Base-by-base conservation (phyloP, 1,140 invertebrate species). In the Lutraria rhynchaena region DNA sequence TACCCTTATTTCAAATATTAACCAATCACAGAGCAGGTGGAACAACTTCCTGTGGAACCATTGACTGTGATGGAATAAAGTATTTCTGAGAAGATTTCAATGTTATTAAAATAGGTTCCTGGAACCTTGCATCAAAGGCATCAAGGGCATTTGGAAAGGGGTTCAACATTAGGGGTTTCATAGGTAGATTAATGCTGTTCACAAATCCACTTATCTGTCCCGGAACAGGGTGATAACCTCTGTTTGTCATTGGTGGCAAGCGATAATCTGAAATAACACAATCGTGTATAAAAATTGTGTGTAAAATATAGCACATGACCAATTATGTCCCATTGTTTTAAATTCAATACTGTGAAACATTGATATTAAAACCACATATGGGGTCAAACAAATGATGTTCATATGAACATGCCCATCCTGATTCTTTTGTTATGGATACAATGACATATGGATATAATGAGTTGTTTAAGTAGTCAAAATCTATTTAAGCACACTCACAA, bases 11-110 rank as follows among this genome's bases (percentile, higher is more conserved):
- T 41, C 15, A 7, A 41, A 41, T 41, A 15, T n/a, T n/a, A 41
- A 70, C 37, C 69, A 74, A 60, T 67, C 49, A 78, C 29, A 78
- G 24, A 19, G 81, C 60, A 29, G 82, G 61, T 27, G 58, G 71
- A 55, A 82, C 24, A 31, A 65, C 65, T n/a, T 86, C 83, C 13
- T 49, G 61, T 3, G 86, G 81, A 22, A 90, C 84, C 19, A 87
- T 73, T 24, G 90, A 92, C 60, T 89, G 86, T 0, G 83, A 67
- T 5, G 85, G 91, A 60, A 92, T 77, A 67, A 92, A 92, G 61
- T 91, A 92, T 74, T 92, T 92, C 86, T 90, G 91, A n/a, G 91
- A 83, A 3, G 89, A 89, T 81, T 90, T 91, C 31, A 92, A 83
- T 22, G 88, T 92, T 57, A 92, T 90, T 22, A 92, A 84, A 31